Conservation (phyloP, 1,140 invertebrate genomes). For the Grapholita molesta region DNA sequence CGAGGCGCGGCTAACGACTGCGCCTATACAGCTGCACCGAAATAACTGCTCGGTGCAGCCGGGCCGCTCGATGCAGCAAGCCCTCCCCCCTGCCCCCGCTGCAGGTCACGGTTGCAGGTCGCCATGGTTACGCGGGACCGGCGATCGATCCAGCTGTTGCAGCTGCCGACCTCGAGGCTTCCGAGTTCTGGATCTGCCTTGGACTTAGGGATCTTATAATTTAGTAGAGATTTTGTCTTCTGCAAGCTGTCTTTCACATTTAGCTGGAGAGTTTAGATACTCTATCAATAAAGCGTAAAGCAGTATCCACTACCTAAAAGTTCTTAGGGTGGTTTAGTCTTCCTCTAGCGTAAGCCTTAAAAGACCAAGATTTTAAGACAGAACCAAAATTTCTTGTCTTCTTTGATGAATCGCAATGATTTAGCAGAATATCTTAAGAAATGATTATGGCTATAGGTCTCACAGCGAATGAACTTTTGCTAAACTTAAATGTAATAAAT, state of each 20-base stretch:
- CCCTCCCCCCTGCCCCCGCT: slow-evolving; percentile 19
- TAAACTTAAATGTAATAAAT: background rate
- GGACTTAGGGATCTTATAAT: background rate
- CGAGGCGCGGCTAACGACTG: slow-evolving; percentile 62
- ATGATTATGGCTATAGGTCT: background rate
- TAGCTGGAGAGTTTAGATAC: too few relatives aligned
- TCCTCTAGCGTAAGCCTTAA: too few relatives aligned
- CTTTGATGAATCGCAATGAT: slow-evolving; percentile 32
- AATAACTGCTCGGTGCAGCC: slow-evolving; percentile 72
- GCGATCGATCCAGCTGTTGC: slow-evolving; percentile 73
- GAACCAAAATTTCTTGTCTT: background rate
- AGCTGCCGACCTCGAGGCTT: slow-evolving; percentile 53
- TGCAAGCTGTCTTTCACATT: background rate
- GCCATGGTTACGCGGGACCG: slow-evolving; percentile 46
- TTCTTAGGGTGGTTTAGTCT: too few relatives aligned
- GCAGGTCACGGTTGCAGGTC: slow-evolving; percentile 68
- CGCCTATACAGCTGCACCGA: slow-evolving; percentile 61
- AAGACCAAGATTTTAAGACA: too few relatives aligned
- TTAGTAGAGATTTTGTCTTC: too few relatives aligned
- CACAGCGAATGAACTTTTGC: background rate
- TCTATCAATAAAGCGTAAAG: too few relatives aligned
- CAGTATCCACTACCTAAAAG: too few relatives aligned
- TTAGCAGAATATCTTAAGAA: background rate
- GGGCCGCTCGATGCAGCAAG: slow-evolving; percentile 61
- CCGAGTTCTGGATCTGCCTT: slow-evolving; percentile 16